Conservation (phyloP, 2,888 invertebrate species). For the Sthenelais limicola region DNA sequence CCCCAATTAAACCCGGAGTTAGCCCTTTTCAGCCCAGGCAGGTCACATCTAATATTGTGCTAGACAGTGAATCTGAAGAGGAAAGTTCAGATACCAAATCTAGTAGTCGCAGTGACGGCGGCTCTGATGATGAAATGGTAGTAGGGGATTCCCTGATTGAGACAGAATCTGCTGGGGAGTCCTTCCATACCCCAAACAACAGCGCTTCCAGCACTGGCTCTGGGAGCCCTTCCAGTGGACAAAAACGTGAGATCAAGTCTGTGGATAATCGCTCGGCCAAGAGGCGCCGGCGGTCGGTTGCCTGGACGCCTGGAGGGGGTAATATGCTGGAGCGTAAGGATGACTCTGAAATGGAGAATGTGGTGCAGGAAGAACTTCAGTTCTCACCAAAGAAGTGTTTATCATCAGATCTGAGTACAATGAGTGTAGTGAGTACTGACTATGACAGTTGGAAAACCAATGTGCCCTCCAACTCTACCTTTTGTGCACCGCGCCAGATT, state of each 20-base stretch:
- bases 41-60: no score
- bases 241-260: no score
- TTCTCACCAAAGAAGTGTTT: constrained; percentile 17
- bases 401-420: not conserved
- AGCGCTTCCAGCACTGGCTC: not conserved
- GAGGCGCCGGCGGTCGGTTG: constrained; percentile 24
- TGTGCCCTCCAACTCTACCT: constrained; percentile 5
- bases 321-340: constrained; percentile 1
- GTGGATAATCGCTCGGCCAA: no score
- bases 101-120: no score
- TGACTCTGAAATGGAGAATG: not conserved
- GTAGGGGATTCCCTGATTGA: not conserved
- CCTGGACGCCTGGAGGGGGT: constrained; percentile 16
- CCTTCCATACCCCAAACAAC: not conserved
- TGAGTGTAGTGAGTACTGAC: not conserved
- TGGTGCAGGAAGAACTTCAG: constrained; percentile 19
- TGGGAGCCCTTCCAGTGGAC: no score
- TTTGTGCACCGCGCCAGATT: constrained; percentile 1
- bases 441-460: not conserved
- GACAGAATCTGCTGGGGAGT: not conserved
- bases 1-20: no score
- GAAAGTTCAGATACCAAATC: no score
- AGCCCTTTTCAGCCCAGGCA: no score
- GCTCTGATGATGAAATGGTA: not conserved
- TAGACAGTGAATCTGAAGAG: no score